Evolutionary conservation across 2,888 invertebrate genomes (phyloP).

Genomic region (Mycalesis mineus): DNA sequence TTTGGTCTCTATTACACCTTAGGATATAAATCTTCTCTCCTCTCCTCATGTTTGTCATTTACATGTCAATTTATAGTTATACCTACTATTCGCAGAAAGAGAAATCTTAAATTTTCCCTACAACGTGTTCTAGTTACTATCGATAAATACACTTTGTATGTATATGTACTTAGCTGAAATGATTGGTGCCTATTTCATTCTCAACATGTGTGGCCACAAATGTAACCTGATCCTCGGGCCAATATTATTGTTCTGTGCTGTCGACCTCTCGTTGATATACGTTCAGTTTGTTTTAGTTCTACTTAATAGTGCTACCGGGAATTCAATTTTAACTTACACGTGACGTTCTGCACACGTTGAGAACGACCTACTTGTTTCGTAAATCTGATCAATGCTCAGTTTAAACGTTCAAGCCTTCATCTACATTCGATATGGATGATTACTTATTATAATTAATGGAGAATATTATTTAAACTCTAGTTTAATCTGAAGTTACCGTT

Average conservation of each 20-base stretch:
- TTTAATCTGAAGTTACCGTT: too few species aligned
- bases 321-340: background rate
- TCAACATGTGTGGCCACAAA: conserved; percentile 13
- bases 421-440: background rate
- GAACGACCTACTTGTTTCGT: background rate
- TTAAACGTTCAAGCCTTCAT: background rate
- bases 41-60: too few species aligned
- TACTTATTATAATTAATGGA: too few species aligned
- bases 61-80: background rate
- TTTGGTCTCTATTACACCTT: too few species aligned
- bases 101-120: background rate
- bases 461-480: too few species aligned
- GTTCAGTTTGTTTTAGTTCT: background rate
- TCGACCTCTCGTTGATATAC: conserved; percentile 1
- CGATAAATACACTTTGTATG: background rate
- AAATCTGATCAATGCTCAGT: background rate
- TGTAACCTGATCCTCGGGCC: background rate
- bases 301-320: background rate
- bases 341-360: background rate
- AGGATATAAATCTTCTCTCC: too few species aligned
- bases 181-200: conserved; percentile 5
- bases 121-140: background rate
- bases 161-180: background rate
- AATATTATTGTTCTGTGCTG: conserved; percentile 5
- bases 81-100: background rate